These are phyloP conservation scores for Ericerus pela DNA, from an alignment of 1,140 invertebrate genomes.

Conservation along the genomic window DNA sequence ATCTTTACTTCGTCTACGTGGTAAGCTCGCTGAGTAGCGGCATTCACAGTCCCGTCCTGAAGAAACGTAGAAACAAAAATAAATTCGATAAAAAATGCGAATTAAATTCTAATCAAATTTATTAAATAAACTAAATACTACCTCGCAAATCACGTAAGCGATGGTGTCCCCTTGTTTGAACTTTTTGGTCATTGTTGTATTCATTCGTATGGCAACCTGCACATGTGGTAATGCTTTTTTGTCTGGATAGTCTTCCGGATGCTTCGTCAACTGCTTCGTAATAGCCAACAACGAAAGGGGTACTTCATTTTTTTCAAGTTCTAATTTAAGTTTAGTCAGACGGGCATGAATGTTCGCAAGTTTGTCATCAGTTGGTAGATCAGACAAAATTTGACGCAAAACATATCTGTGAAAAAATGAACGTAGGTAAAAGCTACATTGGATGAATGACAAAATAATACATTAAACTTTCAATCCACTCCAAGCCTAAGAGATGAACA, in stretches of 20 bases:
- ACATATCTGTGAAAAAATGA: constrained; percentile 38
- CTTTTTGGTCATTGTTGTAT: constrained; percentile 49
- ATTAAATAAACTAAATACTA: constrained; percentile 25
- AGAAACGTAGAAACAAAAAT: constrained; percentile 11
- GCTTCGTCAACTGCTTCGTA: constrained; percentile 90
- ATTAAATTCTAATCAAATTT: background rate
- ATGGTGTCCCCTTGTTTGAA: constrained; percentile 89
- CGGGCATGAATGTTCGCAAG: constrained; percentile 66
- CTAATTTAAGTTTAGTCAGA: constrained; percentile 47
- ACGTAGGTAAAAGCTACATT: background rate
- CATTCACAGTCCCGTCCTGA: constrained; percentile 55
- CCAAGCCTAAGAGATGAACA: too few species aligned
- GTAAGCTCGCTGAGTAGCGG: constrained; percentile 83
- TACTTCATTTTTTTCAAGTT: constrained; percentile 50
- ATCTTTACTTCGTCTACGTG: constrained; percentile 79
- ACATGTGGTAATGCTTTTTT: constrained; percentile 78
- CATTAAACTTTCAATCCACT: background rate
- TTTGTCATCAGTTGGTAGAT: constrained; percentile 60
- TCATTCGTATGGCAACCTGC: constrained; percentile 56
- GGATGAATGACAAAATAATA: background rate
- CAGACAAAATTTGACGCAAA: constrained; percentile 72
- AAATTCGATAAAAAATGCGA: background rate
- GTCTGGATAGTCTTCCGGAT: constrained; percentile 84
- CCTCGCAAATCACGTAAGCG: constrained; percentile 85
- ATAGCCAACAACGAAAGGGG: constrained; percentile 69